A percentile compares a stretch with the other conserved stretches of the same genome.
These are phyloP conservation scores for Syngnathus rostellatus DNA, from an alignment of 2,797 vertebrate genomes.

Conservation along the genomic window DNA sequence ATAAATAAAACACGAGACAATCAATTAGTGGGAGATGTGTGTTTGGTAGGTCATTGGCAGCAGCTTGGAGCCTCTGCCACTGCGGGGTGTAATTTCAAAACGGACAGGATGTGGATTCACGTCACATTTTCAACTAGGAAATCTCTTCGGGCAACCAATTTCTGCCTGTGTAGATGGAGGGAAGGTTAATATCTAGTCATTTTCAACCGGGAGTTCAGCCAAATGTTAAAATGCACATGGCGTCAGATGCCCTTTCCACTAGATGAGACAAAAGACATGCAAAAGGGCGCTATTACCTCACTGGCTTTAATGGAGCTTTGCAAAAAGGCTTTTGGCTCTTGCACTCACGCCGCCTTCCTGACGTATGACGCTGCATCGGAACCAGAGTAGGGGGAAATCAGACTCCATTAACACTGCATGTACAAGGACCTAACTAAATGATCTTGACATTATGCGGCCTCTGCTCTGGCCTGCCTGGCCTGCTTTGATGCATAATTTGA, in stretches of 20 bases:
- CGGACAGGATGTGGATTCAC: slow-evolving; percentile 56
- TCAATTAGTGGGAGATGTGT: slow-evolving; percentile 74
- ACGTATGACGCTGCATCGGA: slow-evolving; percentile 62
- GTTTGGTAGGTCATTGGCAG: slow-evolving; percentile 70
- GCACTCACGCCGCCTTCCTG: slow-evolving; percentile 57
- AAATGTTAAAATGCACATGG: slow-evolving; percentile 48
- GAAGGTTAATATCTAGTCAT: slow-evolving; percentile 59
- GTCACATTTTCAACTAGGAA: slow-evolving; percentile 58
- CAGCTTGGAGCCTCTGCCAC: slow-evolving; percentile 60
- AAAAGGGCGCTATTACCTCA: slow-evolving; percentile 51
- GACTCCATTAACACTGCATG: slow-evolving; percentile 74
- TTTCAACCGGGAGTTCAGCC: slow-evolving; percentile 41
- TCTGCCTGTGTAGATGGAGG: slow-evolving; percentile 51
- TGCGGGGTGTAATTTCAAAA: slow-evolving; percentile 59
- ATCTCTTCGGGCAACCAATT: slow-evolving; percentile 53
- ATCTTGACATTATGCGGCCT: slow-evolving; percentile 66
- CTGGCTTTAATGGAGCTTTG: slow-evolving; percentile 57
- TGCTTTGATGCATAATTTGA: slow-evolving; percentile 74
- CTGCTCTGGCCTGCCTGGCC: slow-evolving; percentile 60
- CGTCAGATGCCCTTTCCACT: slow-evolving; percentile 52
- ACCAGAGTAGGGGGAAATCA: slow-evolving; percentile 66
- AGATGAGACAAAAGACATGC: slow-evolving; percentile 63
- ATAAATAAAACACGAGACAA: slow-evolving; percentile 80
- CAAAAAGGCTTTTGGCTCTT: slow-evolving; percentile 57
- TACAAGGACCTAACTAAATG: slow-evolving; percentile 70